Evolutionary conservation across 2,888 invertebrate genomes (phyloP).

Genomic region (Agriopis leucophaearia): DNA sequence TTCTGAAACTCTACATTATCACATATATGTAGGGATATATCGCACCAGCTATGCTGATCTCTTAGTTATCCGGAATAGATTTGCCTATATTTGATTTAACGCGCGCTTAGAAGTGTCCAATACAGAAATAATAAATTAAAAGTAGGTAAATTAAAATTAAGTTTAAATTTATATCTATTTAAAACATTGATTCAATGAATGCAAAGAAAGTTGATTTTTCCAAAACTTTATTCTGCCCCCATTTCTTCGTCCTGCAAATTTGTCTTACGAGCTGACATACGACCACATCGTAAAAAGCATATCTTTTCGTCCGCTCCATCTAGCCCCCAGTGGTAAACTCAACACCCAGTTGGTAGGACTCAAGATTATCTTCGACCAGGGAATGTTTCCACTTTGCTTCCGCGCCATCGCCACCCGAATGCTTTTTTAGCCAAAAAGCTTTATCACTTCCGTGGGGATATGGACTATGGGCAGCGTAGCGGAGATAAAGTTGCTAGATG

Average conservation of each 20-base stretch:
- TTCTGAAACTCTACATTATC: no score
- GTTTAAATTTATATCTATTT: no score
- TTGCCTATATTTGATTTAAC: no score
- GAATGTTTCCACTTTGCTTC: slow-evolving; percentile 79
- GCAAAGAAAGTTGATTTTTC: background rate
- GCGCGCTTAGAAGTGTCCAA: no score
- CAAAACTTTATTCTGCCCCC: background rate
- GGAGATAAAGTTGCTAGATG: slow-evolving; percentile 57
- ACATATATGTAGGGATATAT: no score
- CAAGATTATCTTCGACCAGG: slow-evolving; percentile 71
- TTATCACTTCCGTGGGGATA: slow-evolving; percentile 85
- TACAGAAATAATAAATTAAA: no score
- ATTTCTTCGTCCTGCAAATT: slow-evolving; percentile 8
- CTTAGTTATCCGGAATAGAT: no score
- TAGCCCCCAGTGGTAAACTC: slow-evolving; percentile 48
- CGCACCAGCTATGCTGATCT: no score
- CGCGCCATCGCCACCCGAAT: slow-evolving; percentile 80
- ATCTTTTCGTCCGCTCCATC: slow-evolving; percentile 68
- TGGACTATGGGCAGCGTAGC: slow-evolving; percentile 62
- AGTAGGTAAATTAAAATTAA: no score
- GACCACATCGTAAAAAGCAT: slow-evolving; percentile 56
- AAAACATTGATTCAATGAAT: background rate
- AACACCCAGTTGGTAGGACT: slow-evolving; percentile 43
- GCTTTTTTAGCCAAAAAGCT: slow-evolving; percentile 85
- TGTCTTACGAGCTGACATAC: slow-evolving; percentile 35